Percentiles rank a stretch among this genome's conserved stretches.
These are phyloP conservation scores for Ctenopoma multispine DNA, from an alignment of 2,797 vertebrate species.

Conservation along the genomic window DNA sequence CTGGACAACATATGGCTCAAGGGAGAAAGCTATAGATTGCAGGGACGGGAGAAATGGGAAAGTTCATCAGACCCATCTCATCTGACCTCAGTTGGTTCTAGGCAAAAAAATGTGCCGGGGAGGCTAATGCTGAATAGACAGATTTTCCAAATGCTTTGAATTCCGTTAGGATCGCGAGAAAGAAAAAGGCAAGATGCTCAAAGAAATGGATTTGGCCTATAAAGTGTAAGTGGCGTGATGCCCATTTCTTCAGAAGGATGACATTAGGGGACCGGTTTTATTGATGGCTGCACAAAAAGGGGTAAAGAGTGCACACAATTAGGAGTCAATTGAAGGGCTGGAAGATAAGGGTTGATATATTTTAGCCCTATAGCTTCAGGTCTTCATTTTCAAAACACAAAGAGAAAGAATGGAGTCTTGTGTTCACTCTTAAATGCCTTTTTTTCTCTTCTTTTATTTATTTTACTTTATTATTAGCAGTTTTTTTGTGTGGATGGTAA, in stretches of 20 bases:
- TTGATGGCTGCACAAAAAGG: conserved; percentile 87
- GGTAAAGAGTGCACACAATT: conserved; percentile 90
- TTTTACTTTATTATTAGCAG: conserved; percentile 83
- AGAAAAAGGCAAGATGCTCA: conserved; percentile 81
- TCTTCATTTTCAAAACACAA: conserved; percentile 94
- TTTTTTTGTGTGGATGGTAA: conserved; percentile 84
- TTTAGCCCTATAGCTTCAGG: conserved; percentile 91
- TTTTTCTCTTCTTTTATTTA: conserved; percentile 84
- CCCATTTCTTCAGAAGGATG: conserved; percentile 90
- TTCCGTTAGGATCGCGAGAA: conserved; percentile 91
- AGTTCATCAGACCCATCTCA: conserved; percentile 94
- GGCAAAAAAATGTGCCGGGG: conserved; percentile 85
- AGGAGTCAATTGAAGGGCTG: conserved; percentile 92
- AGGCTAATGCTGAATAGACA: conserved; percentile 93
- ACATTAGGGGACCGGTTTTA: conserved; percentile 90
- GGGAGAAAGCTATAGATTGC: conserved; percentile 94
- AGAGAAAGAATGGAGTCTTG: conserved; percentile 88
- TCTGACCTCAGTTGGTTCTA: conserved; percentile 87
- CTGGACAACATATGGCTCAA: conserved; percentile 88
- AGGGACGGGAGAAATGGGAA: conserved; percentile 81
- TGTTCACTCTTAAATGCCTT: conserved; percentile 93
- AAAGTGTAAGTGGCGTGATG: conserved; percentile 88
- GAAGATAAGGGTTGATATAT: conserved; percentile 84
- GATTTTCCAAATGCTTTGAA: conserved; percentile 99
- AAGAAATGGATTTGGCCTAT: conserved; percentile 95